Conservation (phyloP, 1,140 invertebrate genomes). For the Latrodectus geometricus region DNA sequence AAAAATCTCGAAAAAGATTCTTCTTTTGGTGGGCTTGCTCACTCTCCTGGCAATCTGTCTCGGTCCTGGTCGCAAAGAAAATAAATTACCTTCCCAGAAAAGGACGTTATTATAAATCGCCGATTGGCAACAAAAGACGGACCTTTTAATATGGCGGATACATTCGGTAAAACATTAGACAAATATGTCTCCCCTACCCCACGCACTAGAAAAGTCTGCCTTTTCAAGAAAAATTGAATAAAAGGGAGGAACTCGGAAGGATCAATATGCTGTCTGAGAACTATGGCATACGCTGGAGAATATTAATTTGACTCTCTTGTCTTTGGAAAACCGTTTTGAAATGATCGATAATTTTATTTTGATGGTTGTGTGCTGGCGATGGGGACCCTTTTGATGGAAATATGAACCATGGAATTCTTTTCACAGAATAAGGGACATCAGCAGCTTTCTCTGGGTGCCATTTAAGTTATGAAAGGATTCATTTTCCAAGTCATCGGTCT, state of each 20-base stretch:
- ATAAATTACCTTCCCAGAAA: conserved; percentile 47
- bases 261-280: conserved; percentile 15
- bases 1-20: conserved; percentile 43
- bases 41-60: conserved; percentile 36
- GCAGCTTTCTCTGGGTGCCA: not conserved
- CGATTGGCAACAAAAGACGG: conserved; percentile 60
- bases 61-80: conserved; percentile 27
- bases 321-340: conserved; percentile 4
- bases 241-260: not conserved
- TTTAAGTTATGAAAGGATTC: conserved; percentile 9
- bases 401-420: conserved; percentile 41
- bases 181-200: conserved; percentile 50
- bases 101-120: conserved; percentile 61
- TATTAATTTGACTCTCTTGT: conserved; percentile 62
- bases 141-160: conserved; percentile 61
- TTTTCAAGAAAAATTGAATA: conserved; percentile 58
- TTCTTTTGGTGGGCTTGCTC: not conserved
- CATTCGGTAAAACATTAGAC: conserved; percentile 62
- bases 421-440: not conserved
- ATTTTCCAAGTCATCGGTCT: conserved; percentile 2
- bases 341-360: conserved; percentile 57
- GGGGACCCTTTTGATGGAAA: conserved; percentile 25
- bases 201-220: conserved; percentile 14
- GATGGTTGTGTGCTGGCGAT: conserved; percentile 21
- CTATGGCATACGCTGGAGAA: conserved; percentile 34